phyloP scores from a whole-genome alignment of 2,888 invertebrate species.

The Netelia fuscicornis region DNA sequence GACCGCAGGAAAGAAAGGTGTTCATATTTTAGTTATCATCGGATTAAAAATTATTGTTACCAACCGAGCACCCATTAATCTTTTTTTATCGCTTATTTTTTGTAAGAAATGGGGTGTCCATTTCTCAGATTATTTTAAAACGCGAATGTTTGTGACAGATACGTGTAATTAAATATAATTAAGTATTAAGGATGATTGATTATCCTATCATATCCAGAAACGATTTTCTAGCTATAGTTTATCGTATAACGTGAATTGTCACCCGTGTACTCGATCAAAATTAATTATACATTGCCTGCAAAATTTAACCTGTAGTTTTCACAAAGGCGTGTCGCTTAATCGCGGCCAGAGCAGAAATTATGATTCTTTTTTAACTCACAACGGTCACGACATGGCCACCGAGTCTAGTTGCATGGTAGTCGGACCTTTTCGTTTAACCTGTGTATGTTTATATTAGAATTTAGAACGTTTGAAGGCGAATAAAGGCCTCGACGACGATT shows the following conservation, averaged over 20 bases:
- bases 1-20: no score
- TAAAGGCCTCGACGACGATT: constrained; percentile 16
- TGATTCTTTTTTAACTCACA: background rate
- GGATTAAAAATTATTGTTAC: background rate
- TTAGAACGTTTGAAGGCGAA: constrained; percentile 52
- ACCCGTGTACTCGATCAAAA: no score
- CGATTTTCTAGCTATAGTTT: no score
- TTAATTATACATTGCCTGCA: no score
- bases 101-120: no score
- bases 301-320: background rate
- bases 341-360: constrained; percentile 7
- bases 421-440: constrained; percentile 9
- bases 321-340: background rate
- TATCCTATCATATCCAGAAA: no score
- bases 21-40: no score
- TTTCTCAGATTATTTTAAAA: no score
- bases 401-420: constrained; percentile 14
- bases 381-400: constrained; percentile 30
- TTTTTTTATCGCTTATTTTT: background rate
- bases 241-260: no score
- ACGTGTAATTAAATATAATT: no score
- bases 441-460: constrained; percentile 33
- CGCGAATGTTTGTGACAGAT: no score
- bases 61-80: background rate
- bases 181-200: no score